phyloP scores from a whole-genome alignment of 2,797 vertebrate genomes.

The Threskiornis aethiopicus region DNA sequence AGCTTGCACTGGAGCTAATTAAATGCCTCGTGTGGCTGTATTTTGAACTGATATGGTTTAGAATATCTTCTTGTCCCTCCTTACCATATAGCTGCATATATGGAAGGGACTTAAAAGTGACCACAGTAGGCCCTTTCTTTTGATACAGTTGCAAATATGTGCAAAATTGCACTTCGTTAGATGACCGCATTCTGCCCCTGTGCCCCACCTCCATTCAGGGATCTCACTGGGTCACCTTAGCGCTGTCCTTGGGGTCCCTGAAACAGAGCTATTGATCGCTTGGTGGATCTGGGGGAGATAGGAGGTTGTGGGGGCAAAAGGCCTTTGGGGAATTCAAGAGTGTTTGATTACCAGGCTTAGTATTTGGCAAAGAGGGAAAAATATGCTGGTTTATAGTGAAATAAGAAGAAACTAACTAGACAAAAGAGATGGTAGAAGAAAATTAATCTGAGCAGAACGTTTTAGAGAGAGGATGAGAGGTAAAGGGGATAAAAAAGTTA shows the following conservation, averaged over 20 bases:
- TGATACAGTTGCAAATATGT: neutral
- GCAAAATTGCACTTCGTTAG: neutral
- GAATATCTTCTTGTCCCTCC: neutral
- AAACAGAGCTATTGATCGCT: neutral
- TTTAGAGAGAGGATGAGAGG: neutral
- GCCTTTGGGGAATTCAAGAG: neutral
- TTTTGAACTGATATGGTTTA: neutral
- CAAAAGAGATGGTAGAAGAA: neutral
- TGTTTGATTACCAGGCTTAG: neutral
- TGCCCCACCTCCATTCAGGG: neutral
- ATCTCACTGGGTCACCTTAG: neutral
- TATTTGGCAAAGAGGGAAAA: neutral
- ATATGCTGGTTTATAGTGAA: neutral
- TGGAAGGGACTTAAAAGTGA: neutral
- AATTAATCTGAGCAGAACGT: neutral
- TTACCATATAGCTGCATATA: neutral
- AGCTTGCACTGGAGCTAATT: neutral
- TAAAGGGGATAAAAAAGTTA: neutral
- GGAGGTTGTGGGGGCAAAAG: fast-evolving
- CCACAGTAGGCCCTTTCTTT: neutral
- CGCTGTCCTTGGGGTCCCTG: neutral
- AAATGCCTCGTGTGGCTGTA: neutral
- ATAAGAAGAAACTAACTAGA: neutral
- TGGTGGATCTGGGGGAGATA: neutral
- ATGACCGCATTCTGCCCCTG: neutral